Base-by-base conservation (phyloP, 2,113 vertebrate genomes). In the Hymenochirus boettgeri region DNA sequence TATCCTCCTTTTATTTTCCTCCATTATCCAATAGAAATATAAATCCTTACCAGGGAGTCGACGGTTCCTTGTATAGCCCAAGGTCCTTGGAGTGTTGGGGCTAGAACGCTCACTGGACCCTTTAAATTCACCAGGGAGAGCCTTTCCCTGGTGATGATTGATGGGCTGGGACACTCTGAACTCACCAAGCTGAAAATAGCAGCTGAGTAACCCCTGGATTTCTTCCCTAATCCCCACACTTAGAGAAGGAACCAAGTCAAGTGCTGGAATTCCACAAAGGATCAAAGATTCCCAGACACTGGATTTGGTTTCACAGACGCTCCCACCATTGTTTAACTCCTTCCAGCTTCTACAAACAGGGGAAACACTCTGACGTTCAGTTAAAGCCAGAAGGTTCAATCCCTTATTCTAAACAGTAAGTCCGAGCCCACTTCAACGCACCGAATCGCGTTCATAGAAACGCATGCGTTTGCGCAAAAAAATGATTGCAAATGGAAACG, bases 181-280 rank as follows among this genome's bases (percentile, higher is more conserved):
- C 84, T 89, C 87, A 76, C 27, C 6, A 2, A 42, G 76, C 86
- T 70, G 65, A 86, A 89, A 90, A 90, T 90, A 90, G 72, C 80
- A 65, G 62, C 62, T 88, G 86, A 89, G 82, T 82, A 82, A 81
- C 81, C 82, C 77, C 60, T 80, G 81, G 74, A 77, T 77, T 74
- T 75, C 76, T 48, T 24, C 65, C 63, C 71, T 59, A 21, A 23
- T 12, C 39, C 74, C 75, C 64, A 39, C 78, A 76, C 76, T 76
- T 77, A 84, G 81, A 71, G 73, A 75, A 74, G 25, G 61, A 63
- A 80, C n/a, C 85, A 77, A n/a, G n/a, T n/a, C 83, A 79, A 79
- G 78, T n/a, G n/a, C n/a, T n/a, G 55, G 63, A 57, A 65, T 57
- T 63, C 17, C 46, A 39, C 27, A 21, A 23, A 19, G 56, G 45